Conservation (phyloP, 1,140 invertebrate genomes). For the Telenomus remus region DNA sequence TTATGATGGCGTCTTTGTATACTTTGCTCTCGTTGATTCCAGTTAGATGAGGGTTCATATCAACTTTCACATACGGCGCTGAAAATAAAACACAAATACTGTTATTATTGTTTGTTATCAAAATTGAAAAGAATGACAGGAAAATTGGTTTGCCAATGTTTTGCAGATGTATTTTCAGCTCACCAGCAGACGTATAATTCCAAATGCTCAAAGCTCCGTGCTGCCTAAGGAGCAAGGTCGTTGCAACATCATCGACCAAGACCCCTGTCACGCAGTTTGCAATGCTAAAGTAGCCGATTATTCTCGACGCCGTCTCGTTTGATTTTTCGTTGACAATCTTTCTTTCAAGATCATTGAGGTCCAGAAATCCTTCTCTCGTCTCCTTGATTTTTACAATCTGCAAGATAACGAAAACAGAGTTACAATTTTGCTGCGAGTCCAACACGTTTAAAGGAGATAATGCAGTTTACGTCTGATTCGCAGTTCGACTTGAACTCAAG, state of each 20-base stretch:
- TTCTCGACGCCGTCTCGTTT: constrained; percentile 73
- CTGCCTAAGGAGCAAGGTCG: constrained; percentile 87
- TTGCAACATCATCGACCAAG: constrained; percentile 87
- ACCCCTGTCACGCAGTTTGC: constrained; percentile 94
- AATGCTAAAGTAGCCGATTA: constrained; percentile 91
- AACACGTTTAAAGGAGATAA: too few species aligned
- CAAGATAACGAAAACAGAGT: constrained; percentile 10
- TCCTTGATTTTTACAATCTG: constrained; percentile 87
- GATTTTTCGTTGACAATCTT: constrained; percentile 80
- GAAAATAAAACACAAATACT: constrained; percentile 59
- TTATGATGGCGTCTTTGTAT: constrained; percentile 92
- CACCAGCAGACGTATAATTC: constrained; percentile 90
- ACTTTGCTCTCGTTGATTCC: constrained; percentile 82
- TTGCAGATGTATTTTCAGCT: constrained; percentile 21
- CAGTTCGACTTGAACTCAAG: too few species aligned
- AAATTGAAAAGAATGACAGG: too few species aligned
- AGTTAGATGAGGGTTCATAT: constrained; percentile 89
- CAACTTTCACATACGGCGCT: constrained; percentile 86
- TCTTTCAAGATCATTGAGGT: constrained; percentile 85
- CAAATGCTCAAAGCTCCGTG: constrained; percentile 90
- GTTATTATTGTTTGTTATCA: too few species aligned
- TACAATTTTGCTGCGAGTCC: not conserved
- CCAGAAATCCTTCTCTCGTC: constrained; percentile 86
- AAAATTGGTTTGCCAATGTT: too few species aligned
- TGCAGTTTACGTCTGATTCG: too few species aligned